Conservation (phyloP, 2,113 vertebrate species). For the Sinocyclocheilus maitianheensis region DNA sequence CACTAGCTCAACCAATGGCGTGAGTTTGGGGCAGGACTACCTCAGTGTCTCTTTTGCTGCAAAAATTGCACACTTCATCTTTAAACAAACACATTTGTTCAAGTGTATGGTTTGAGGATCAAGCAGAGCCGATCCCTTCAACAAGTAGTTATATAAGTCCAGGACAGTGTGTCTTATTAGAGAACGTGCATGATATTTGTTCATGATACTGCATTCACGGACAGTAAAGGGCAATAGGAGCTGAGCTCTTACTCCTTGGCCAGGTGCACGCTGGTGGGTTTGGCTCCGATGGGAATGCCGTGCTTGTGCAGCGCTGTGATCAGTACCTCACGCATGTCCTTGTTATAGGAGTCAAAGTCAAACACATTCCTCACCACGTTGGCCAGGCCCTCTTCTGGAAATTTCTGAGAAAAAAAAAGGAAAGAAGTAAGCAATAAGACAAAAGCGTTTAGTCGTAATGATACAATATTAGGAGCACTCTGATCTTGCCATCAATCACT, state of each 20-base stretch:
- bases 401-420: slow-evolving; percentile 79
- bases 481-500: no score
- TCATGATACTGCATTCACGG: neutral
- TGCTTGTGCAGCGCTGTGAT: slow-evolving; percentile 88
- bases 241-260: slow-evolving; percentile 94
- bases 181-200: neutral
- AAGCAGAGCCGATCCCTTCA: neutral
- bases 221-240: slow-evolving; percentile 11
- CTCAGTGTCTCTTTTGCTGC: neutral
- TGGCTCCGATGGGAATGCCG: slow-evolving; percentile 94
- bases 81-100: neutral
- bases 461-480: neutral
- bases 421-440: neutral
- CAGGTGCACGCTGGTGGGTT: slow-evolving; percentile 85
- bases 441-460: neutral
- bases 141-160: neutral
- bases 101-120: neutral
- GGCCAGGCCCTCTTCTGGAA: slow-evolving; percentile 90
- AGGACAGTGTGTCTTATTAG: neutral
- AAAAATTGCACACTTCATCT: slow-evolving; percentile 8
- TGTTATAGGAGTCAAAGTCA: slow-evolving; percentile 98
- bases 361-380: slow-evolving; percentile 94
- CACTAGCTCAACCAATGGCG: neutral
- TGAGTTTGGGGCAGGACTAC: neutral
- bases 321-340: slow-evolving; percentile 87